Base-by-base conservation (phyloP, 2,888 invertebrate species). In the Cylloceria caligata region DNA sequence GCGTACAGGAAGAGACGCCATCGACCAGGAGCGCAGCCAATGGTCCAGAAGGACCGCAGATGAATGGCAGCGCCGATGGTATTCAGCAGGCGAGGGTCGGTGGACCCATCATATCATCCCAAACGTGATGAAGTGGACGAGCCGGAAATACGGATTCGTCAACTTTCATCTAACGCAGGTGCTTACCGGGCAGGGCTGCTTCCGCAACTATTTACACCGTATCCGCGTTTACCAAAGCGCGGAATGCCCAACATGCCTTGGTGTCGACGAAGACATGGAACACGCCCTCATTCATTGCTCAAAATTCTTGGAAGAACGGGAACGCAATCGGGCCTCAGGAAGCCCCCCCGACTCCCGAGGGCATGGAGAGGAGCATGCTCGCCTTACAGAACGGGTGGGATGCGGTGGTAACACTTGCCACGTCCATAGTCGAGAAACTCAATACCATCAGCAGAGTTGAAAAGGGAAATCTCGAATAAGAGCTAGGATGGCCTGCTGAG, bases 21-120 rank as follows among this genome's bases (percentile, higher is more conserved):
- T n/a, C n/a, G n/a, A n/a, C n/a, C n/a, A n/a, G n/a, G n/a, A n/a
- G n/a, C n/a, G n/a, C n/a, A n/a, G n/a, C n/a, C n/a, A n/a, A n/a
- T n/a, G n/a, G n/a, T n/a, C n/a, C n/a, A n/a, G n/a, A 52, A 21
- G 4, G 21, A 52, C 52, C 64, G 16, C 19, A 11, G 21, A 73
- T 24, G 30, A 73, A 19, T 60, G 85, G 81, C 84, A 85, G 65
- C 27, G 47, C 0, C 27, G 68, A 13, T 85, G 87, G 85, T 55
- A 82, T 3, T 57, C 47, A 9, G 74, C 68, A 16, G 52, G 9
- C 0, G 76, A 77, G 11, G 83, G 84, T 1, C 1, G 80, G 39
- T 85, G 78, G 85, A 85, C 85, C 1, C 60, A 60, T 13, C 57
- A 47, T 19, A 68, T 85, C 2, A 85, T 84, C 2, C 82, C 69